These are phyloP conservation scores for Apodemia duryi DNA, from an alignment of 2,888 invertebrate genomes.

Conservation along the genomic window DNA sequence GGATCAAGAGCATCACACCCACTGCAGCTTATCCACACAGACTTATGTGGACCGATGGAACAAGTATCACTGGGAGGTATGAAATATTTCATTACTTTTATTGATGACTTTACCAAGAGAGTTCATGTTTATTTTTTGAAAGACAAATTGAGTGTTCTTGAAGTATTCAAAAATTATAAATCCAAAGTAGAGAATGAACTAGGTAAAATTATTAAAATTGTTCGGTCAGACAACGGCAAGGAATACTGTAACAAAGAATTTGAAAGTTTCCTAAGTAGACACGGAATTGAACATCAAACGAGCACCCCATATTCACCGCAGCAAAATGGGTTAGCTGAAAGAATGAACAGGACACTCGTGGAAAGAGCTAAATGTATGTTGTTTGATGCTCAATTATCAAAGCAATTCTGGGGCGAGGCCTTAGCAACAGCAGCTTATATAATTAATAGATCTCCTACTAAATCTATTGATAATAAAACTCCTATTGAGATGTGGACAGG, in stretches of 20 bases:
- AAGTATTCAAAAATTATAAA: slow-evolving; percentile 22
- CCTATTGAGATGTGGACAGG: neutral
- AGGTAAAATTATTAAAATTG: slow-evolving; percentile 22
- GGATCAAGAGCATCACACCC: slow-evolving; percentile 26
- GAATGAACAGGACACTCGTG: slow-evolving; percentile 26
- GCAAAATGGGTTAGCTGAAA: slow-evolving; percentile 27
- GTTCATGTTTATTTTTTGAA: slow-evolving; percentile 30
- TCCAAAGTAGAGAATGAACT: slow-evolving; percentile 23
- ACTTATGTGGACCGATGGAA: slow-evolving; percentile 30
- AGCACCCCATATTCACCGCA: slow-evolving; percentile 27
- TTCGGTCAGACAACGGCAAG: slow-evolving; percentile 28
- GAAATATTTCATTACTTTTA: slow-evolving; percentile 28
- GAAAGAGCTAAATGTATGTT: slow-evolving; percentile 19
- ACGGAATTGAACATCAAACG: slow-evolving; percentile 25
- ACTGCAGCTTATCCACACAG: slow-evolving; percentile 27
- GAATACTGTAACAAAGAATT: slow-evolving; percentile 26
- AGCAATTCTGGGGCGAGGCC: slow-evolving; percentile 21
- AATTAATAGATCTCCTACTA: slow-evolving; percentile 12
- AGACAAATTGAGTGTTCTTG: slow-evolving; percentile 20
- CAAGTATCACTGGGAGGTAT: slow-evolving; percentile 25
- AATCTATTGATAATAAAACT: neutral
- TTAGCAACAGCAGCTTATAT: slow-evolving; percentile 18
- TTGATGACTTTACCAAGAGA: slow-evolving; percentile 27
- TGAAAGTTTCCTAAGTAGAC: slow-evolving; percentile 17
- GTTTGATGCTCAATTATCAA: slow-evolving; percentile 20